Percentiles rank a stretch among this genome's conserved stretches.
phyloP scores from a whole-genome alignment of 2,113 vertebrate species.

The Cathartes aura region DNA sequence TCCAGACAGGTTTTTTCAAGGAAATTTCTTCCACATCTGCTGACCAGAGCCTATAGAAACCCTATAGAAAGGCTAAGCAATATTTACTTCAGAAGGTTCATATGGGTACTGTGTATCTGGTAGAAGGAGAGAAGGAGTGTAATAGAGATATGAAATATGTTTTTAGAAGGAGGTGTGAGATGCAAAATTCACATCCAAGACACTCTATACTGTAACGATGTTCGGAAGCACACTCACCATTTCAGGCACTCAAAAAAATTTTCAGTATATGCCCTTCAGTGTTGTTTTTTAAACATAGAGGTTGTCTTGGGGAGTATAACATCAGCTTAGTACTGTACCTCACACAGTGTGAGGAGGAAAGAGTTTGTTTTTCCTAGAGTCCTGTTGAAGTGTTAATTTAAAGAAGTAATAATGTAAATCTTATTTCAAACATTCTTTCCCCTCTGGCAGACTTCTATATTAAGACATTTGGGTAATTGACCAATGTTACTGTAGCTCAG shows the following conservation, averaged over 20 bases:
- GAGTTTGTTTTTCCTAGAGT: conserved; percentile 40
- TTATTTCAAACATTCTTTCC: conserved; percentile 49
- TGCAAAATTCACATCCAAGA: not conserved
- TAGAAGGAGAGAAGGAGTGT: not conserved
- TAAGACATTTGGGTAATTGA: conserved; percentile 49
- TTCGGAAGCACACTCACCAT: not conserved
- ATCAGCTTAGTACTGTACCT: conserved; percentile 4
- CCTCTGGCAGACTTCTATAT: conserved; percentile 1
- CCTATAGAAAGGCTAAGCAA: not conserved
- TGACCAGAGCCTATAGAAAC: conserved; percentile 7
- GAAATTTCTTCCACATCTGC: conserved; percentile 30
- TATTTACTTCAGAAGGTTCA: not conserved
- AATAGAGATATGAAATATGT: not conserved
- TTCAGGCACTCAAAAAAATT: not conserved
- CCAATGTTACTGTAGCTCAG: conserved; percentile 40
- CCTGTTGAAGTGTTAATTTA: conserved; percentile 65
- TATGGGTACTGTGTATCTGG: not conserved
- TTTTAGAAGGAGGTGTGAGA: not conserved
- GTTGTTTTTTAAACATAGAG: not conserved
- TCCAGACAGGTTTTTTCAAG: not conserved
- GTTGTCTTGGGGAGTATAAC: not conserved
- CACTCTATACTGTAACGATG: not conserved
- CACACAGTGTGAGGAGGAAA: conserved; percentile 39
- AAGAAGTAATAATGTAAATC: conserved; percentile 64
- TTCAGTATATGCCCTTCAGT: not conserved